phyloP scores from a whole-genome alignment of 92 coral and sea anemone genomes.

The Parazoanthus darwini region DNA sequence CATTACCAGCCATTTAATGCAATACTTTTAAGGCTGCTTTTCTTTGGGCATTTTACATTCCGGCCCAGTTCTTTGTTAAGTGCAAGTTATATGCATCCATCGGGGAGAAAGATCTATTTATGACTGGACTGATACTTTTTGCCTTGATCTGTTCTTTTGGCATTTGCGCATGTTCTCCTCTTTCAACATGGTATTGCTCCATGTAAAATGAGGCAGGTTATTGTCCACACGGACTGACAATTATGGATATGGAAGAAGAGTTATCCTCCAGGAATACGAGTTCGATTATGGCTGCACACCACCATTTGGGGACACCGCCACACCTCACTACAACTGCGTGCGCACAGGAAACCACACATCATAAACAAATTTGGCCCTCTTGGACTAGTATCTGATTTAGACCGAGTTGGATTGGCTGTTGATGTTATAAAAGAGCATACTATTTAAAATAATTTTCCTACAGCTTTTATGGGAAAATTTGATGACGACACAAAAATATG shows the following conservation, averaged over 20 bases:
- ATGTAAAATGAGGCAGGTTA: background rate
- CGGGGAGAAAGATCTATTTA: background rate
- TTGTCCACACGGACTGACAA: background rate
- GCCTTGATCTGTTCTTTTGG: background rate
- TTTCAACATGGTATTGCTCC: background rate
- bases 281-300: constrained; percentile 17
- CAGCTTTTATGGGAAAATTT: background rate
- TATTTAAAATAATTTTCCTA: constrained; percentile 13
- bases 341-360: constrained; percentile 36
- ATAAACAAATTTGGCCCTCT: constrained; percentile 49
- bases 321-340: constrained; percentile 34
- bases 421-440: constrained; percentile 40
- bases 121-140: background rate
- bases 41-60: background rate
- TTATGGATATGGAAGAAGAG: background rate
- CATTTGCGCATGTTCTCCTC: background rate
- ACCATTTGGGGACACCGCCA: constrained; percentile 31
- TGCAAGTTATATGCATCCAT: background rate
- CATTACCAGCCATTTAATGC: background rate
- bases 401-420: constrained; percentile 40
- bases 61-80: background rate
- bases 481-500: background rate
- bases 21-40: background rate
- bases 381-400: constrained; percentile 43
- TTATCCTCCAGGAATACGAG: background rate